Percentiles rank a stretch among this genome's conserved stretches.
Evolutionary conservation across 2,888 invertebrate species (phyloP).

Genomic region (Scotopteryx bipunctaria): DNA sequence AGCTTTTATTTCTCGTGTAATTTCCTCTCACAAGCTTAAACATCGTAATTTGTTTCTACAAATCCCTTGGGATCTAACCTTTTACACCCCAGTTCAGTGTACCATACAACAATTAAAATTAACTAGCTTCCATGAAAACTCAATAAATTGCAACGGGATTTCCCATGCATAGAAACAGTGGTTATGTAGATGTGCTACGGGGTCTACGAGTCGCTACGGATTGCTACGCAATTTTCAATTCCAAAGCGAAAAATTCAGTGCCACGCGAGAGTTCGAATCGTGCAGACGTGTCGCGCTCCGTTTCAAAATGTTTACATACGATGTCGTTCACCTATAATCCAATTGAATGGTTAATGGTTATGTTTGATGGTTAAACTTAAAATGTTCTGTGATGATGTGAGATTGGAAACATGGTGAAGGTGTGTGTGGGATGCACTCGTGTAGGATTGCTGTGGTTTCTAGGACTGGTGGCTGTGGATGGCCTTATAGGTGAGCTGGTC

Average conservation of each 20-base stretch:
- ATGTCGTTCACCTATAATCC: conserved; percentile 64
- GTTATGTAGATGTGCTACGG: conserved; percentile 40
- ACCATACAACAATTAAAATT: conserved; percentile 2
- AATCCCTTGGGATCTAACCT: conserved; percentile 6
- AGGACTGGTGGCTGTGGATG: conserved; percentile 57
- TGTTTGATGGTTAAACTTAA: conserved; percentile 58
- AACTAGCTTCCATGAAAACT: conserved; percentile 38
- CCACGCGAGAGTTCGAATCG: conserved; percentile 51
- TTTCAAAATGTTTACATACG: conserved; percentile 62
- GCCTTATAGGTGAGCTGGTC: conserved; percentile 67
- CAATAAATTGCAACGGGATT: conserved; percentile 62
- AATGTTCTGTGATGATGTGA: conserved; percentile 69
- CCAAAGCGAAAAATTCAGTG: conserved; percentile 54
- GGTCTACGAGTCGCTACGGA: conserved; percentile 46
- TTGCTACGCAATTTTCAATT: conserved; percentile 45
- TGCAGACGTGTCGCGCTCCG: conserved; percentile 43
- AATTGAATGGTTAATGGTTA: conserved; percentile 61
- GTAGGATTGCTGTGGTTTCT: conserved; percentile 67
- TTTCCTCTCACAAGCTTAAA: conserved; percentile 5
- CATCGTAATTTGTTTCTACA: conserved; percentile 1
- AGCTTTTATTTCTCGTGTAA: neutral
- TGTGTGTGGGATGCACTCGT: conserved; percentile 63
- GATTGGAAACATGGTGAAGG: conserved; percentile 76
- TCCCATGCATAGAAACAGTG: conserved; percentile 50
- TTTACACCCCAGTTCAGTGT: neutral